These are phyloP conservation scores for Argyresthia albistria DNA, from an alignment of 2,888 invertebrate species.

Conservation along the genomic window DNA sequence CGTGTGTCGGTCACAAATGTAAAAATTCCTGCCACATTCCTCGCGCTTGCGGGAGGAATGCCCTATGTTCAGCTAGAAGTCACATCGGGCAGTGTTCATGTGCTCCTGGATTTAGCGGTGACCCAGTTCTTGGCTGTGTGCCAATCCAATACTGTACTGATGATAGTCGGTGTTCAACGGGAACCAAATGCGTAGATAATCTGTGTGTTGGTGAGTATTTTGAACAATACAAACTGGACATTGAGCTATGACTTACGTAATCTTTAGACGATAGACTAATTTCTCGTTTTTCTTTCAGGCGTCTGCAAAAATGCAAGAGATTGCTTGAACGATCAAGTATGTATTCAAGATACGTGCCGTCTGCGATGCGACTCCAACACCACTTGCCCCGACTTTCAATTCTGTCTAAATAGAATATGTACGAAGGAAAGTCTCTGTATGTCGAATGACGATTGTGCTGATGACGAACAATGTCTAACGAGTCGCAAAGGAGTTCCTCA, in stretches of 20 bases:
- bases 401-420: constrained; percentile 88
- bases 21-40: constrained; percentile 85
- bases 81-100: constrained; percentile 90
- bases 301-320: constrained; percentile 86
- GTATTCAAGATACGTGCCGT: constrained; percentile 88
- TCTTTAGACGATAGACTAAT: neutral
- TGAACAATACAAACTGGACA: constrained; percentile 2
- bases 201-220: constrained; percentile 78
- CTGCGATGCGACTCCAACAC: constrained; percentile 85
- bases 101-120: constrained; percentile 86
- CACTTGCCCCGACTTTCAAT: constrained; percentile 89
- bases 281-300: constrained; percentile 55
- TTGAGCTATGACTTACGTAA: neutral
- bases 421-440: constrained; percentile 85
- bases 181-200: constrained; percentile 87
- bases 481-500: constrained; percentile 80
- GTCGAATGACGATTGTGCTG: constrained; percentile 79
- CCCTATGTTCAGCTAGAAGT: constrained; percentile 81
- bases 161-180: constrained; percentile 86
- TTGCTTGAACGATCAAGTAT: constrained; percentile 88
- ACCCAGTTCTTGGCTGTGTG: constrained; percentile 88
- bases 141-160: constrained; percentile 86
- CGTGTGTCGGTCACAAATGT: constrained; percentile 86
- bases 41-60: constrained; percentile 87
- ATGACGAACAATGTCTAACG: constrained; percentile 80